phyloP scores from a whole-genome alignment of 2,797 vertebrate genomes.

The Anabas testudineus region DNA sequence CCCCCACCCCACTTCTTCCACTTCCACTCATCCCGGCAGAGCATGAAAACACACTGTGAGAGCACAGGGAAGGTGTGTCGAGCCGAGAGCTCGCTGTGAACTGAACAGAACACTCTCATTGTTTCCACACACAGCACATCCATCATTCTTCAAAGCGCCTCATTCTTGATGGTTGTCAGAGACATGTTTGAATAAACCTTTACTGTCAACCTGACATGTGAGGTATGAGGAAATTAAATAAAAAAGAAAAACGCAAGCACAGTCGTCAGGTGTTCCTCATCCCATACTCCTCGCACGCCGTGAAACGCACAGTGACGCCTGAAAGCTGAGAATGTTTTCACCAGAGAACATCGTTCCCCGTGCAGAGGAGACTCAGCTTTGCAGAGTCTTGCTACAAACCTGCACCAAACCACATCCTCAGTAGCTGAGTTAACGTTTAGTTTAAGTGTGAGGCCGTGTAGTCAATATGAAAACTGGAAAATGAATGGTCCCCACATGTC shows the following conservation, averaged over 20 bases:
- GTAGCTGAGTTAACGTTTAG: conserved; percentile 10
- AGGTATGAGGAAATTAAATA: conserved; percentile 47
- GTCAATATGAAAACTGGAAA: neutral
- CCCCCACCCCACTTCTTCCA: conserved; percentile 23
- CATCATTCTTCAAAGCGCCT: neutral
- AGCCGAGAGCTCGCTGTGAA: no score
- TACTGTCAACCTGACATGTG: neutral
- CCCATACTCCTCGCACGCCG: no score
- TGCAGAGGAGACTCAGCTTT: conserved; percentile 12
- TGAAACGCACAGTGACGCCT: neutral
- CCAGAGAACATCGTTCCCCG: neutral
- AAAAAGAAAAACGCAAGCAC: neutral
- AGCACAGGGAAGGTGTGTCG: neutral
- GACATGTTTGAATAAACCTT: neutral
- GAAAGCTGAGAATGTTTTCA: neutral
- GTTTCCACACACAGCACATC: neutral
- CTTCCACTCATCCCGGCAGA: neutral
- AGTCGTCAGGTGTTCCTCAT: neutral
- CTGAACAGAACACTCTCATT: neutral
- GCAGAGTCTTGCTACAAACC: conserved; percentile 46
- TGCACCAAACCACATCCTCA: conserved; percentile 68
- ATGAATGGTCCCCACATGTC: neutral
- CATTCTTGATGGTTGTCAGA: neutral
- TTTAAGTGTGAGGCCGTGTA: neutral
- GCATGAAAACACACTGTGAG: conserved; percentile 9